Conservation (phyloP, 2,797 vertebrate genomes). For the Gila robusta region DNA sequence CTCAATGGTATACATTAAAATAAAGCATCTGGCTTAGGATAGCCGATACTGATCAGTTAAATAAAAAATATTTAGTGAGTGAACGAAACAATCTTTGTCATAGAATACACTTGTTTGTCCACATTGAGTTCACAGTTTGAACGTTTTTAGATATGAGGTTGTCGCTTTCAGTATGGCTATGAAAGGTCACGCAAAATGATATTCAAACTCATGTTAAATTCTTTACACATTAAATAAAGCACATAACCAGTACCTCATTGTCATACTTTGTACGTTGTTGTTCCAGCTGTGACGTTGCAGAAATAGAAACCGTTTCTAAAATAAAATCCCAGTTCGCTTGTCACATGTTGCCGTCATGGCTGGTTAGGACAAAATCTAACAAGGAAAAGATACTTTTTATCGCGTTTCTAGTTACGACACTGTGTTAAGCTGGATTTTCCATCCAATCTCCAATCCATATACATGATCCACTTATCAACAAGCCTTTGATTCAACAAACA, state of each 20-base stretch:
- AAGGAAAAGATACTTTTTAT: too few species aligned
- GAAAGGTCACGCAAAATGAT: neutral
- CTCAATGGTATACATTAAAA: too few species aligned
- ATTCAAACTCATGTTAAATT: neutral
- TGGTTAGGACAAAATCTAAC: neutral
- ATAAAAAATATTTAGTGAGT: neutral
- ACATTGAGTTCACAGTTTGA: neutral
- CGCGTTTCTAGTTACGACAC: neutral
- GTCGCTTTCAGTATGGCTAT: neutral
- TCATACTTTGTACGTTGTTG: too few species aligned
- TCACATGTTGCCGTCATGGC: neutral
- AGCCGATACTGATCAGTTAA: too few species aligned
- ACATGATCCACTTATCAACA: neutral
- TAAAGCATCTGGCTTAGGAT: too few species aligned
- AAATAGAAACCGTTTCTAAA: too few species aligned
- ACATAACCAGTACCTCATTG: neutral
- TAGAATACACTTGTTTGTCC: neutral
- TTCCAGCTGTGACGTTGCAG: too few species aligned
- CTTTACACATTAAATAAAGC: neutral
- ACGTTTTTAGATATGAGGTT: too few species aligned
- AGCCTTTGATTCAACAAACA: neutral
- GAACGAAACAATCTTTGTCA: neutral
- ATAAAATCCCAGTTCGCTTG: too few species aligned
- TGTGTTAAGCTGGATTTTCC: neutral
- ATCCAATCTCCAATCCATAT: neutral